Evolutionary conservation across 2,113 vertebrate genomes (phyloP), one percentile per base, ranked within the genome.

Genomic region (Damaliscus lunatus): DNA sequence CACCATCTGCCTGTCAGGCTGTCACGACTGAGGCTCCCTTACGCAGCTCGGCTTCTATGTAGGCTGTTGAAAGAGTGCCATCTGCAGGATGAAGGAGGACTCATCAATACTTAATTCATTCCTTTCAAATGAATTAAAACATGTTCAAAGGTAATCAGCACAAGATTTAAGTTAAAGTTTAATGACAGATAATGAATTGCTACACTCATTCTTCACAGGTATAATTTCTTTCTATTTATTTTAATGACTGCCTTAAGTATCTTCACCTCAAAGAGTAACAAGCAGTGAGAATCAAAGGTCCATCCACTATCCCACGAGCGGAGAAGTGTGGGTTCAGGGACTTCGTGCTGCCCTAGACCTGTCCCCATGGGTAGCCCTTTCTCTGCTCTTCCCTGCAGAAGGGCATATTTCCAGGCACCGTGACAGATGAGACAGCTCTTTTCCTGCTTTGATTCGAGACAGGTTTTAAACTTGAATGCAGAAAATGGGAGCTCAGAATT

Each of bases 31-130:
- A 16, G 25, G 27, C 17, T 48, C 59, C 15, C 57, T 67, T 64
- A 36, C 1, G 9, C 11, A 31, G 29, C n/a, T 85, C 7, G 40
- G 48, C 17, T 67, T 80, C 93, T 67, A 74, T 1, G 11, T 3
- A 12, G 36, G 43, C 46, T 31, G 98, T 98, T 95, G 48, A 85
- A 96, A 94, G 96, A 98, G 97, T 97, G 98, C 99, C 99, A 99
- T 87, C 99, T 99, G 97, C 98, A 99, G 99, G 99, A 11, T 71
- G 16, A 89, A 43, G 50, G 53, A 89, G 60, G 46, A 96, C 83
- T 87, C 90, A 40, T 52, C 59, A 71, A 77, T 2, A 60, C 0
- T 48, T 62, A 57, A 71, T 86, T 43, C 52, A 33, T 80, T 85
- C 50, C 36, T 16, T 15, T 3, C 92, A 91, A 97, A 96, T 46